These are phyloP conservation scores for Austrolebias charrua DNA, from an alignment of 2,797 vertebrate genomes.

Conservation along the genomic window DNA sequence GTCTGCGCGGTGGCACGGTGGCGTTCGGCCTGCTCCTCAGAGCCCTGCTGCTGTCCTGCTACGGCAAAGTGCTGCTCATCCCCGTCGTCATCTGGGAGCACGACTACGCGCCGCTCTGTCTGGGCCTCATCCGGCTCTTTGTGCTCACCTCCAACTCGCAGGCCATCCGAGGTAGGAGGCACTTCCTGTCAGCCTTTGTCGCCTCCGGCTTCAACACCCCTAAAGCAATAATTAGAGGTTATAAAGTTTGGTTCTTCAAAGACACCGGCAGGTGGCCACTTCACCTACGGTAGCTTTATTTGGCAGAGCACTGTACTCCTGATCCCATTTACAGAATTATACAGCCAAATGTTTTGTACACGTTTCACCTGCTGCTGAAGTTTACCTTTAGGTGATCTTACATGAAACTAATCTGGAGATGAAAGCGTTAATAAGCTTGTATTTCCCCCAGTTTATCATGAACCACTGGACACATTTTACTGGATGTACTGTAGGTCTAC, in stretches of 20 bases:
- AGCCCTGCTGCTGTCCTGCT: slow-evolving; percentile 91
- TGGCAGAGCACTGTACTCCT: neutral
- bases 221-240: too few species aligned
- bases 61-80: slow-evolving; percentile 93
- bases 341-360: too few species aligned
- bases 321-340: too few species aligned
- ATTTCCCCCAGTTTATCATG: too few species aligned
- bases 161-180: slow-evolving; percentile 85
- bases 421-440: too few species aligned
- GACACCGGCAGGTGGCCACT: slow-evolving; percentile 33
- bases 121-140: slow-evolving; percentile 91
- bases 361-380: too few species aligned
- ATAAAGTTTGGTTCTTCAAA: neutral
- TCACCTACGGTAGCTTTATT: neutral
- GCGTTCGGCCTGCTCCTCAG: slow-evolving; percentile 83
- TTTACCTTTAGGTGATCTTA: too few species aligned
- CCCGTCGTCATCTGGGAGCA: slow-evolving; percentile 98
- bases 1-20: slow-evolving; percentile 60
- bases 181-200: neutral
- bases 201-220: too few species aligned
- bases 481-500: too few species aligned
- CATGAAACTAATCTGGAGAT: too few species aligned
- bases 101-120: slow-evolving; percentile 89
- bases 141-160: slow-evolving; percentile 94
- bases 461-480: too few species aligned